These are phyloP conservation scores for Amblyopsis rosae DNA, from an alignment of 2,113 vertebrate species.

Conservation along the genomic window DNA sequence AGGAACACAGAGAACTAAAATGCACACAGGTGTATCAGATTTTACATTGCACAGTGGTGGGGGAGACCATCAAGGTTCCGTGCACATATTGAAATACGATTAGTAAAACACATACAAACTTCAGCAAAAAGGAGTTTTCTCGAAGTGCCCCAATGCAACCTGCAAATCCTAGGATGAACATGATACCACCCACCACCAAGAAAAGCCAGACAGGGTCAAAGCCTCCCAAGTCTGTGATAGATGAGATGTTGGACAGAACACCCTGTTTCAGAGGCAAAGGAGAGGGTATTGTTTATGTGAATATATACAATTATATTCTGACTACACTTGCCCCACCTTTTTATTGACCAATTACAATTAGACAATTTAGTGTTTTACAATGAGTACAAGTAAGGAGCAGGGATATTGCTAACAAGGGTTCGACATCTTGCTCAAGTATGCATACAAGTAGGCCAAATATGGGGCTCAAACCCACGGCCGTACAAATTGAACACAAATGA, in stretches of 20 bases:
- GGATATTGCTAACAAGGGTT: too few relatives aligned
- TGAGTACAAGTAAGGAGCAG: too few relatives aligned
- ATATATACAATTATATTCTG: too few relatives aligned
- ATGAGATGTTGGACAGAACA: constrained; percentile 97
- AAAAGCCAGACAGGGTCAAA: constrained; percentile 98
- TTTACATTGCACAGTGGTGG: background rate
- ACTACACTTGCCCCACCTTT: too few relatives aligned
- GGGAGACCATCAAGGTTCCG: too few relatives aligned
- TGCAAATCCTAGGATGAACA: constrained; percentile 97
- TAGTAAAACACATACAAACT: constrained; percentile 85
- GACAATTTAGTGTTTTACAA: too few relatives aligned
- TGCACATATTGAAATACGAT: background rate
- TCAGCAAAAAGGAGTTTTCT: constrained; percentile 96
- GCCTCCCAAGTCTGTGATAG: constrained; percentile 95
- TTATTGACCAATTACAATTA: too few relatives aligned
- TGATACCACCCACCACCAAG: constrained; percentile 94
- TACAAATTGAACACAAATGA: too few relatives aligned
- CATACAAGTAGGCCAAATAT: too few relatives aligned
- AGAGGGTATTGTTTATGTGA: background rate
- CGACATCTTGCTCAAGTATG: too few relatives aligned
- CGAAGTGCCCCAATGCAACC: constrained; percentile 95
- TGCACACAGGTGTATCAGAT: constrained; percentile 26
- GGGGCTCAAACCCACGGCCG: too few relatives aligned
- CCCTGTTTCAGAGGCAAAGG: constrained; percentile 73
- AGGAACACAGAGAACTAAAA: constrained; percentile 95